A percentile compares a stretch with the other conserved stretches of the same genome.
Conservation (phyloP, 2,888 invertebrate species). For the Hirtodrosophila histrioides region DNA sequence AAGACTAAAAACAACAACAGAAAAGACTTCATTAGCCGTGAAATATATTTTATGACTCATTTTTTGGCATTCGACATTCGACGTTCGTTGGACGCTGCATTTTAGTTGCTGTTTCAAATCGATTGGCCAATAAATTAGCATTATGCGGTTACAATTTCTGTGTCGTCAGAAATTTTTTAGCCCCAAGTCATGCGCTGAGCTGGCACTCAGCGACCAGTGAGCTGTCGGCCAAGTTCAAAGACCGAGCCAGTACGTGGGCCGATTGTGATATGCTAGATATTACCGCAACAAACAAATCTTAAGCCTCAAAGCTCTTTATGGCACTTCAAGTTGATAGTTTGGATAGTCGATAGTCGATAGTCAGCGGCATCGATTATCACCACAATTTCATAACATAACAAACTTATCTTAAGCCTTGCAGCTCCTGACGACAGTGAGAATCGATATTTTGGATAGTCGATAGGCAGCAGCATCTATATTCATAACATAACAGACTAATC, state of each 20-base stretch:
- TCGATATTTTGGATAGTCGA: no score
- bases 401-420: no score
- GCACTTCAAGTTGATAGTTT: no score
- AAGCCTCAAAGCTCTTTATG: no score
- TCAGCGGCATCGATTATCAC: no score
- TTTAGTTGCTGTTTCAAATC: constrained; percentile 76
- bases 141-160: constrained; percentile 63
- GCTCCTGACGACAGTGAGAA: no score
- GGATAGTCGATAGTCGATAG: no score
- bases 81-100: constrained; percentile 22
- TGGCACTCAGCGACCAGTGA: constrained; percentile 36
- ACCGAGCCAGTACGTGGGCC: constrained; percentile 17
- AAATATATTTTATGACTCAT: constrained; percentile 67
- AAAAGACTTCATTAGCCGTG: constrained; percentile 34
- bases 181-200: constrained; percentile 59
- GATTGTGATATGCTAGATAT: neutral
- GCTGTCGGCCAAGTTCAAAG: constrained; percentile 47
- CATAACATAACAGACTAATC: no score
- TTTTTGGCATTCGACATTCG: constrained; percentile 22
- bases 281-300: neutral
- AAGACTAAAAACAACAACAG: neutral
- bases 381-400: no score
- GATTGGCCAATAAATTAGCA: constrained; percentile 76
- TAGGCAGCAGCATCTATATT: no score
- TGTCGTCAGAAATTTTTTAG: constrained; percentile 37